These are phyloP conservation scores for Stegodyphus dumicola DNA, from an alignment of 1,140 invertebrate species.

Conservation along the genomic window DNA sequence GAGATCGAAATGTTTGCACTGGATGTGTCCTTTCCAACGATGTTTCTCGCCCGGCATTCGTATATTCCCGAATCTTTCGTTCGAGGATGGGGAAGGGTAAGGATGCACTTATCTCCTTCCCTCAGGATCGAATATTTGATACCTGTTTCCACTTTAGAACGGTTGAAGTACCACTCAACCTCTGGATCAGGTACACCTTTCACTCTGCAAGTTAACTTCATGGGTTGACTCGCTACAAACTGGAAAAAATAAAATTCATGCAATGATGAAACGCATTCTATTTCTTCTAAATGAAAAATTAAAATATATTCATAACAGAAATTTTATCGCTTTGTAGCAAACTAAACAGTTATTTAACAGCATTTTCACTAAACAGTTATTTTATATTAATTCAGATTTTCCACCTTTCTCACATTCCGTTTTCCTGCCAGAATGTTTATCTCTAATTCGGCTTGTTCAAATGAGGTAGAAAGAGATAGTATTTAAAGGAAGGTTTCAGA, in stretches of 20 bases:
- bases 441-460: too few relatives aligned
- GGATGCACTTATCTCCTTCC: slow-evolving; percentile 82
- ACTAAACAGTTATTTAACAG: too few relatives aligned
- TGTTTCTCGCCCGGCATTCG: slow-evolving; percentile 82
- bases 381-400: too few relatives aligned
- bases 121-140: slow-evolving; percentile 82
- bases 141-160: slow-evolving; percentile 74
- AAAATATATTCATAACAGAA: too few relatives aligned
- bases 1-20: slow-evolving; percentile 74
- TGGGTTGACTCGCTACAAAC: slow-evolving; percentile 80
- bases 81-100: slow-evolving; percentile 79
- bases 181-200: slow-evolving; percentile 88
- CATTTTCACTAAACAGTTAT: too few relatives aligned
- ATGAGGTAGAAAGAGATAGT: too few relatives aligned
- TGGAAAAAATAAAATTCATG: slow-evolving; percentile 63
- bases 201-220: slow-evolving; percentile 81
- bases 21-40: slow-evolving; percentile 82
- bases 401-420: too few relatives aligned
- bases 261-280: not conserved
- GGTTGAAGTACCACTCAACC: slow-evolving; percentile 85
- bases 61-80: slow-evolving; percentile 80
- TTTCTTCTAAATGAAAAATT: too few relatives aligned
- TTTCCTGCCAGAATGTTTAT: too few relatives aligned
- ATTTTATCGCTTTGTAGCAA: too few relatives aligned
- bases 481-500: too few relatives aligned